These are phyloP conservation scores for Abscondita cerata DNA, from an alignment of 2,888 invertebrate species.

Conservation along the genomic window DNA sequence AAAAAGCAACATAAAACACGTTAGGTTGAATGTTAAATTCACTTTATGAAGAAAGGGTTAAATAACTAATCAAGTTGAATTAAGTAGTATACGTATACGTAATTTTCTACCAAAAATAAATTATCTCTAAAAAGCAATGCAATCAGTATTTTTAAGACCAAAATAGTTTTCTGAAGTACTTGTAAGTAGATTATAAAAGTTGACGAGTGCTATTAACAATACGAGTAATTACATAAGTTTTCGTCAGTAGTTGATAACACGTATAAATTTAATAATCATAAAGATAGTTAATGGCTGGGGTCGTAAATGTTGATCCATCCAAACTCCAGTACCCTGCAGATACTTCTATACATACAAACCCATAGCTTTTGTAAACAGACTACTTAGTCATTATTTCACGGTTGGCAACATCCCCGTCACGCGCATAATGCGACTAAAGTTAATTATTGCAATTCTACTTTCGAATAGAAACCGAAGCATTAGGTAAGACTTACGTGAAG, in stretches of 20 bases:
- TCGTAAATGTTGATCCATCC: conserved; percentile 16
- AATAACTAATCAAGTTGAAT: too few species aligned
- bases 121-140: too few species aligned
- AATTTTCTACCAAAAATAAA: too few species aligned
- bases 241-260: not conserved
- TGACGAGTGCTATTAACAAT: not conserved
- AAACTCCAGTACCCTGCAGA: conserved; percentile 13
- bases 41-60: too few species aligned
- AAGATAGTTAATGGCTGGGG: conserved; percentile 17
- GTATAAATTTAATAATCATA: conserved; percentile 24
- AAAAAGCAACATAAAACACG: too few species aligned
- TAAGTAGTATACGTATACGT: too few species aligned
- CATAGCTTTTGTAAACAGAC: conserved; percentile 32
- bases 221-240: not conserved
- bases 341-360: conserved; percentile 21
- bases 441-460: conserved; percentile 34
- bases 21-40: too few species aligned
- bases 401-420: conserved; percentile 34
- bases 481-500: conserved; percentile 41
- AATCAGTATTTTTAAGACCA: too few species aligned
- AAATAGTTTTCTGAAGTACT: too few species aligned
- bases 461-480: conserved; percentile 21
- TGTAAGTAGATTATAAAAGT: too few species aligned
- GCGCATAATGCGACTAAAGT: conserved; percentile 37
- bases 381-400: conserved; percentile 39